A percentile compares a stretch with the other conserved stretches of the same genome.
Evolutionary conservation across 2,113 vertebrate species (phyloP).

Genomic region (Balaeniceps rex): DNA sequence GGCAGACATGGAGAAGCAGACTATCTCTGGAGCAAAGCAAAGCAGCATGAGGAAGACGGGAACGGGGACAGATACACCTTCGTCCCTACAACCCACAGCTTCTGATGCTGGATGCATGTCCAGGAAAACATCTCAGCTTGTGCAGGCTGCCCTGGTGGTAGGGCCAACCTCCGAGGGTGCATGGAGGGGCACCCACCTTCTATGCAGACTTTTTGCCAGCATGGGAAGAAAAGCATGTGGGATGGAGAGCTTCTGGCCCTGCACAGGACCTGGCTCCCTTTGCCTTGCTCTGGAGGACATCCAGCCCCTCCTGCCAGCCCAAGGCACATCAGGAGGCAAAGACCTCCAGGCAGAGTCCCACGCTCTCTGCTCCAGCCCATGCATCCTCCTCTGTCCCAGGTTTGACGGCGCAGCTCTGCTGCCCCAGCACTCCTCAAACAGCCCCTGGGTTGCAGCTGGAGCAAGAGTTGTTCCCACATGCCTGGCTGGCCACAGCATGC

Average conservation of each 20-base stretch:
- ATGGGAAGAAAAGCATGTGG: neutral
- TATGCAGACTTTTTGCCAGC: neutral
- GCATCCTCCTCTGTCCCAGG: neutral
- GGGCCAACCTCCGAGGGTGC: neutral
- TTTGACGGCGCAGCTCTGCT: fast-evolving
- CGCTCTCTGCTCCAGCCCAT: fast-evolving
- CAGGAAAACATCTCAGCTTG: neutral
- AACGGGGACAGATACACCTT: neutral
- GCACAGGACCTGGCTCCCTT: neutral
- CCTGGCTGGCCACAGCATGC: neutral
- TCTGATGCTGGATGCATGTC: neutral
- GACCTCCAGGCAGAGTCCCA: neutral
- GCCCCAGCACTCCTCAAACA: neutral
- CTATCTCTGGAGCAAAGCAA: neutral
- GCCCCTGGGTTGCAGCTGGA: no score
- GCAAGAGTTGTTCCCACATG: neutral
- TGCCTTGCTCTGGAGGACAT: neutral
- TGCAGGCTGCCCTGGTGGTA: neutral
- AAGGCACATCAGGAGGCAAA: neutral
- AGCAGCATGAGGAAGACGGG: neutral
- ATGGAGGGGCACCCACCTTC: neutral
- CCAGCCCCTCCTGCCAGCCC: neutral
- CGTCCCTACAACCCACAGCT: neutral
- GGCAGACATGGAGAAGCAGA: neutral
- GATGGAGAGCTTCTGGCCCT: neutral